Evolutionary conservation across 2,797 vertebrate species (phyloP).

Genomic region (Myotis pilosus): DNA sequence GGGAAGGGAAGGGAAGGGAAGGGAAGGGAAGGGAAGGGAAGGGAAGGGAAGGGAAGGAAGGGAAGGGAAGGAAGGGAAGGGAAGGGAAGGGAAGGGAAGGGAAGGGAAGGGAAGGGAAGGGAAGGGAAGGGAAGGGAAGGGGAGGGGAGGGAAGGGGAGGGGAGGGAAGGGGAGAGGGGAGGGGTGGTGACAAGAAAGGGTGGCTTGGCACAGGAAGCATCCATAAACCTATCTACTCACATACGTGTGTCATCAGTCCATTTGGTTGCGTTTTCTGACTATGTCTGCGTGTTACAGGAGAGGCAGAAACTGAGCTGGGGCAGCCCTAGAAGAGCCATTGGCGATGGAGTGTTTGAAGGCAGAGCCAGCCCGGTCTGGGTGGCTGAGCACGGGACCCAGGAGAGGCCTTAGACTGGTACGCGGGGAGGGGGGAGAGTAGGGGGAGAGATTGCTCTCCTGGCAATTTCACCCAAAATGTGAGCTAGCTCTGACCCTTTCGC

Average conservation of each 20-base stretch:
- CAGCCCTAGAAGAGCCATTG: not conserved
- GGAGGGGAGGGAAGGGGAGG: not conserved
- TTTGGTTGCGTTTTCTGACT: not conserved
- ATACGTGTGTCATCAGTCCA: not conserved
- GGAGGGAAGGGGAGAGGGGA: too few species aligned
- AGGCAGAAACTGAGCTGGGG: not conserved
- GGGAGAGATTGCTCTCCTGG: not conserved
- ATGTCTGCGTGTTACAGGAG: not conserved
- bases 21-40: not conserved
- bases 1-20: not conserved
- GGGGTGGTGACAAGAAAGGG: not conserved
- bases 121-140: not conserved
- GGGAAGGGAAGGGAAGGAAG: too few species aligned
- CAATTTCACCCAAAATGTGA: not conserved
- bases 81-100: too few species aligned
- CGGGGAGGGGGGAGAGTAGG: not conserved
- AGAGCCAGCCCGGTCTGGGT: not conserved
- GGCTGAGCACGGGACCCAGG: not conserved
- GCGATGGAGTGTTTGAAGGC: not conserved
- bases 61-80: too few species aligned
- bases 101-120: too few species aligned
- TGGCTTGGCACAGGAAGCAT: not conserved
- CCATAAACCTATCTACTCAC: not conserved
- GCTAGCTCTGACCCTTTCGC: not conserved
- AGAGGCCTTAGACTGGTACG: not conserved